Conservation (phyloP, 2,113 vertebrate species). For the Otocyon megalotis region DNA sequence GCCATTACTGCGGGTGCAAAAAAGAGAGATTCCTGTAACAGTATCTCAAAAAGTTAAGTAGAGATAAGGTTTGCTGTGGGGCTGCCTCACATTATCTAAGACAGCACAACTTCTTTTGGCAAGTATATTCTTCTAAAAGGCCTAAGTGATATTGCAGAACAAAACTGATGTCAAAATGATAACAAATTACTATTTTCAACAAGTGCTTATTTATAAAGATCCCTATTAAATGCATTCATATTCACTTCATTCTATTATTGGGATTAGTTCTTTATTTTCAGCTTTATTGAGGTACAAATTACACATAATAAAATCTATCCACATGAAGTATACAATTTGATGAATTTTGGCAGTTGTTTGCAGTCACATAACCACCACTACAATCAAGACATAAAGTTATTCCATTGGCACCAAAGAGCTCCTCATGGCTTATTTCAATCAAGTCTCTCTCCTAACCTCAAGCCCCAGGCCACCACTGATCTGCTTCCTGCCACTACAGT, state of each 20-base stretch:
- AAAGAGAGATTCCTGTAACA: neutral
- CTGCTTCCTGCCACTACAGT: neutral
- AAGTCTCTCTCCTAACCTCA: neutral
- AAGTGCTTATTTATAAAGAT: neutral
- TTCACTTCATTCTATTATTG: neutral
- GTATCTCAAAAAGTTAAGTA: conserved; percentile 27
- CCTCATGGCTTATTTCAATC: neutral
- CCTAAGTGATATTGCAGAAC: neutral
- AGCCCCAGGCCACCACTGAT: neutral
- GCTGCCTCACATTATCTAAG: neutral
- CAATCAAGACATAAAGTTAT: neutral
- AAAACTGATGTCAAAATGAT: neutral
- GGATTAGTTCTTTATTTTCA: neutral
- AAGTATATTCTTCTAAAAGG: neutral
- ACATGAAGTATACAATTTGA: neutral
- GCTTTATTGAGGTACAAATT: neutral
- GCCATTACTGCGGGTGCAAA: neutral
- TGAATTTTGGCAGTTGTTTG: neutral
- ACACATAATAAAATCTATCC: neutral
- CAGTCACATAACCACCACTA: too few species aligned
- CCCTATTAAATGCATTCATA: neutral
- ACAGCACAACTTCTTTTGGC: neutral
- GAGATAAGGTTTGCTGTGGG: neutral
- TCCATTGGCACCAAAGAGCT: neutral
- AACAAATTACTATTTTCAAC: neutral